Evolutionary conservation across 2,113 vertebrate genomes (phyloP).

Genomic region (Equus przewalskii): DNA sequence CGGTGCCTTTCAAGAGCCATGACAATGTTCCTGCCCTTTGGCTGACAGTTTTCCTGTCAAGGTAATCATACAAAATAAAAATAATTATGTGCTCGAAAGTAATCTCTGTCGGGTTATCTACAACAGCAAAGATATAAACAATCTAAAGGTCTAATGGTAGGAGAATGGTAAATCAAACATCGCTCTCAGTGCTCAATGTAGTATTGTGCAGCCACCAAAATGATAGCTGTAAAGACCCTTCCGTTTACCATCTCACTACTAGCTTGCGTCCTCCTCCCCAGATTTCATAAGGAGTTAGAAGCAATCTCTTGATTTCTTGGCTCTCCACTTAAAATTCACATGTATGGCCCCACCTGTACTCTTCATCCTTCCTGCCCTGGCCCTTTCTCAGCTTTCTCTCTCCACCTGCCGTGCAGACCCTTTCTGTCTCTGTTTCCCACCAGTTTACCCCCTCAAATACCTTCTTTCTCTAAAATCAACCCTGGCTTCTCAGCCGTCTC

Average conservation of each 20-base stretch:
- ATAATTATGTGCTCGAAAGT: background rate
- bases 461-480: background rate
- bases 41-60: conserved; percentile 52
- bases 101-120: background rate
- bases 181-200: background rate
- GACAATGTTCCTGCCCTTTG: conserved; percentile 59
- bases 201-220: background rate
- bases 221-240: background rate
- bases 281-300: background rate
- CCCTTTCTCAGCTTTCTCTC: background rate
- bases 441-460: background rate
- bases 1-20: conserved; percentile 29
- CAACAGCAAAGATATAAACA: conserved; percentile 12
- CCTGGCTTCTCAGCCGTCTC: background rate
- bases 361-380: background rate
- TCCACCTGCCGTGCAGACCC: background rate
- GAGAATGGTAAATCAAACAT: background rate
- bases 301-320: background rate
- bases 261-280: background rate
- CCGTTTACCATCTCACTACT: background rate
- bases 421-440: background rate
- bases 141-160: background rate
- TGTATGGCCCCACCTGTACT: background rate
- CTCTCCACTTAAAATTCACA: background rate
- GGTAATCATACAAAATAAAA: conserved; percentile 66